Percentiles rank a stretch among this genome's conserved stretches.
These are phyloP conservation scores for Heliornis fulica DNA, from an alignment of 2,113 vertebrate genomes.

Conservation along the genomic window DNA sequence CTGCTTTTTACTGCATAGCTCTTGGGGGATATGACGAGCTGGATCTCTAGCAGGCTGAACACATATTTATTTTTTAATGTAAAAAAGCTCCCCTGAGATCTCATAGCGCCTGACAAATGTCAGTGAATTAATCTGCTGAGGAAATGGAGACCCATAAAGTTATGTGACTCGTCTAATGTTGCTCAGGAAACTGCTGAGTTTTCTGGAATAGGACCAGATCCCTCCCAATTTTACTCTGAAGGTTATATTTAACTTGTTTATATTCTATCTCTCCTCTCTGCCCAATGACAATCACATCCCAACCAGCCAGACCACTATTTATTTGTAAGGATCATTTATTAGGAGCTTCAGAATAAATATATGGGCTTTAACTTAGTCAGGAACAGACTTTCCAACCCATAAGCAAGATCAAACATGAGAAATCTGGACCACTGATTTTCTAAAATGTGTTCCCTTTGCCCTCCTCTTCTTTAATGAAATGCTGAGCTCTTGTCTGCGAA, in stretches of 20 bases:
- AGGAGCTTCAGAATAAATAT: background rate
- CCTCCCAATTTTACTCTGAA: background rate
- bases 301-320: background rate
- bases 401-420: conserved; percentile 8
- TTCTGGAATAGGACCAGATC: background rate
- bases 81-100: background rate
- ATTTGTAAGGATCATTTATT: background rate
- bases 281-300: background rate
- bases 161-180: background rate
- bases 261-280: background rate
- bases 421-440: conserved; percentile 5
- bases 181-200: background rate
- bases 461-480: background rate
- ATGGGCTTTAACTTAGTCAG: background rate
- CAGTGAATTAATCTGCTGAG: conserved; percentile 6
- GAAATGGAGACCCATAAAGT: conserved; percentile 3
- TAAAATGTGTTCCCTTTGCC: conserved; percentile 27
- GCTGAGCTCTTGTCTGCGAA: background rate
- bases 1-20: background rate
- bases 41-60: background rate
- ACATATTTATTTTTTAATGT: background rate
- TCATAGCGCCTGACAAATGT: background rate
- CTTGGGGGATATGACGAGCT: background rate
- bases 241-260: background rate
- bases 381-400: background rate